Evolutionary conservation across 2,113 vertebrate species (phyloP).

Genomic region (Mesocricetus auratus): DNA sequence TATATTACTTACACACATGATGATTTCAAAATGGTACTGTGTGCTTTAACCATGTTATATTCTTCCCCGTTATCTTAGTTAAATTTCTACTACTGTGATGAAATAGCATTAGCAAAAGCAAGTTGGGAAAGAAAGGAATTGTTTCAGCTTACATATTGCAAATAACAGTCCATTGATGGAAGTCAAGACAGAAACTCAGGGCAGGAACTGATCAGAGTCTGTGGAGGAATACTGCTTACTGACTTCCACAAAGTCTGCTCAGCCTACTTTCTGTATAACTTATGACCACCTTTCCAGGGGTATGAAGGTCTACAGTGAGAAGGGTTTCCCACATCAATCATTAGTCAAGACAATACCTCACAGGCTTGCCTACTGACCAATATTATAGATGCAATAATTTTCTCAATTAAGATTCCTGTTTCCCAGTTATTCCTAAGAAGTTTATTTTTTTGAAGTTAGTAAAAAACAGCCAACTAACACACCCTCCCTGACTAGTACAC

Average conservation of each 20-base stretch:
- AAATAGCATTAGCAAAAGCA: not conserved
- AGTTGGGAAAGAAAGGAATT: not conserved
- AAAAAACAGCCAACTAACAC: not conserved
- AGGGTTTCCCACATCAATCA: not conserved
- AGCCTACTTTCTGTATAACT: not conserved
- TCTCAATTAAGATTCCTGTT: not conserved
- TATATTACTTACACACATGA: not conserved
- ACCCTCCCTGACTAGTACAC: not conserved
- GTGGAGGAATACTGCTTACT: not conserved
- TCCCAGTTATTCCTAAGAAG: no score
- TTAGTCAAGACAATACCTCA: not conserved
- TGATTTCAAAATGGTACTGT: no score
- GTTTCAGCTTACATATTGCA: not conserved
- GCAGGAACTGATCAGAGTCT: not conserved
- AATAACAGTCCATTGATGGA: not conserved
- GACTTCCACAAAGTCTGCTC: not conserved
- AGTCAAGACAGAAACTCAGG: not conserved
- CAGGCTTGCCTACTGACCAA: not conserved
- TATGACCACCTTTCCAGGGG: no score
- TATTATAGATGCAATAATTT: not conserved
- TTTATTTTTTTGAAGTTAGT: not conserved
- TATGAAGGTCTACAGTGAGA: not conserved
- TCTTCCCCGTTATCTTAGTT: not conserved
- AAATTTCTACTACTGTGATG: not conserved
- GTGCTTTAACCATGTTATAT: not conserved